phyloP scores from a whole-genome alignment of 2,113 vertebrate species.

The Siphamia tubifer region DNA sequence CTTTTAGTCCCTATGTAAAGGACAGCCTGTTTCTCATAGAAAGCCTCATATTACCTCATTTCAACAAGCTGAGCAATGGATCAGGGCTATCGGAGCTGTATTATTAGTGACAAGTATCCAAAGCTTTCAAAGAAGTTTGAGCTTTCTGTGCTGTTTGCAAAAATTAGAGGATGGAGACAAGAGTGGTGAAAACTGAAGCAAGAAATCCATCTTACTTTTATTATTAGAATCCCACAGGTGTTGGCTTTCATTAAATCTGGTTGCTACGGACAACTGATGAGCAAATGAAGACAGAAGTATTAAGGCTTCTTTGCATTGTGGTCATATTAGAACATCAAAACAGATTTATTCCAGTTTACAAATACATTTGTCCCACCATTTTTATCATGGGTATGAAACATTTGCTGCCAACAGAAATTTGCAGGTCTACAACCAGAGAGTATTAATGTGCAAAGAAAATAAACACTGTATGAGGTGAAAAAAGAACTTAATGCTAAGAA shows the following conservation, averaged over 20 bases:
- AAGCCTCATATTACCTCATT: slow-evolving; percentile 16
- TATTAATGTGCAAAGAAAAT: no score
- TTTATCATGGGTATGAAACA: no score
- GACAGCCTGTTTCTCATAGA: neutral
- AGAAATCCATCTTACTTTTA: neutral
- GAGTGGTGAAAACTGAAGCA: neutral
- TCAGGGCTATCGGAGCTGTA: neutral
- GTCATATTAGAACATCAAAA: neutral
- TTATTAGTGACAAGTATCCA: neutral
- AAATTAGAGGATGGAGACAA: neutral
- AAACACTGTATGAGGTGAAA: no score
- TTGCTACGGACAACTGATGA: neutral
- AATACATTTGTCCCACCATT: no score
- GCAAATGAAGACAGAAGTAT: neutral
- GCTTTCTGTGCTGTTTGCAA: slow-evolving; percentile 5
- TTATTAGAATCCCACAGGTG: neutral
- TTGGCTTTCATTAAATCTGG: neutral
- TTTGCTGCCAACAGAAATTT: no score
- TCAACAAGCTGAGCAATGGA: neutral
- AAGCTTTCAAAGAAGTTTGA: neutral
- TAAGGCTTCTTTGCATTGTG: neutral
- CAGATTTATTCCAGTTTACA: slow-evolving; percentile 2
- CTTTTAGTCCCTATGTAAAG: neutral
- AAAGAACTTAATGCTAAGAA: no score
- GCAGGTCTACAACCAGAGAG: no score